Conservation (phyloP, 2,888 invertebrate species). For the Rhagonycha fulva region DNA sequence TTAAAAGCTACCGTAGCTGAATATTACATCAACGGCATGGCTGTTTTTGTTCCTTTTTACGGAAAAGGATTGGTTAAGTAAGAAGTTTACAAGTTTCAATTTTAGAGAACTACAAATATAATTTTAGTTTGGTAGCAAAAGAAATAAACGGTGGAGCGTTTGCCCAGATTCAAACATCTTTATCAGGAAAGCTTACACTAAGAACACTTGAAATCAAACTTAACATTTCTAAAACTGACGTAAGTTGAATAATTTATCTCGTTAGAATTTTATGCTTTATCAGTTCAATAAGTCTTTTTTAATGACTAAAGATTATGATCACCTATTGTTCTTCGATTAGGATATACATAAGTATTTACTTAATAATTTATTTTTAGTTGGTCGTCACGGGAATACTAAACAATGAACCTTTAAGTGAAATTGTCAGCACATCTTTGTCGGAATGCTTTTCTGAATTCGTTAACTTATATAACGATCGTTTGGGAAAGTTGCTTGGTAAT, state of each 20-base stretch:
- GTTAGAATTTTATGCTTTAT: not conserved
- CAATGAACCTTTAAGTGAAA: slow-evolving; percentile 16
- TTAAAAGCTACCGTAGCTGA: not conserved
- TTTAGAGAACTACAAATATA: not conserved
- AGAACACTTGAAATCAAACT: not conserved
- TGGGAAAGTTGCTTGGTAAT: not conserved
- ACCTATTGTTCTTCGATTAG: not conserved
- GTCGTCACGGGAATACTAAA: slow-evolving; percentile 7
- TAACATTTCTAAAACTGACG: not conserved
- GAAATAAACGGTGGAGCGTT: not conserved
- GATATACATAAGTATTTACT: not conserved
- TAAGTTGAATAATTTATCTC: not conserved
- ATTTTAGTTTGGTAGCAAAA: not conserved
- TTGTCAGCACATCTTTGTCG: slow-evolving; percentile 8
- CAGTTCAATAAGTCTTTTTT: not conserved
- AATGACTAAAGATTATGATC: no score
- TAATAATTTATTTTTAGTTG: not conserved
- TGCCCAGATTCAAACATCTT: not conserved
- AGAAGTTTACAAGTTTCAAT: not conserved
- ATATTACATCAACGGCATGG: not conserved
- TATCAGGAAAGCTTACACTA: not conserved
- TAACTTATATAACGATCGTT: not conserved
- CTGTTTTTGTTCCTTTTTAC: slow-evolving; percentile 11
- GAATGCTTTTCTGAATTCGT: slow-evolving; percentile 16
- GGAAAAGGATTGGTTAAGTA: slow-evolving; percentile 11